Conservation (phyloP, 2,797 vertebrate species). For the Anguilla megastoma region DNA sequence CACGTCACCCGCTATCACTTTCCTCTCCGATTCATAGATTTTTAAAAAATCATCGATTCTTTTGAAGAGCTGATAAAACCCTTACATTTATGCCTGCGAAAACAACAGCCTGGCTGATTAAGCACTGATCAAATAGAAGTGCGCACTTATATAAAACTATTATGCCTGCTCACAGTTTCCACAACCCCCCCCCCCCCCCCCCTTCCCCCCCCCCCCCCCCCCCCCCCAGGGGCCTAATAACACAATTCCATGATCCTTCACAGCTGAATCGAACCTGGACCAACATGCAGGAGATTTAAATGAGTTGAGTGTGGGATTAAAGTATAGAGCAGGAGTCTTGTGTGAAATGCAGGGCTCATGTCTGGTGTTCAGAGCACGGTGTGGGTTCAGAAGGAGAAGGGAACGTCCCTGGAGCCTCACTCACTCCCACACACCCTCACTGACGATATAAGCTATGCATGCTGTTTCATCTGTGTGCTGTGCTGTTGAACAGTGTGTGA, state of each 20-base stretch:
- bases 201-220: not conserved
- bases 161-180: not conserved
- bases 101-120: not conserved
- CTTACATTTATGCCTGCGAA: not conserved
- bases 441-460: no score
- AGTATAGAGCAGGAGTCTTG: not conserved
- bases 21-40: not conserved
- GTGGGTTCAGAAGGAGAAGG: not conserved
- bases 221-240: not conserved
- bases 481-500: no score
- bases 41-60: slow-evolving; percentile 2
- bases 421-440: no score
- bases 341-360: not conserved
- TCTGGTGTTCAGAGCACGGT: not conserved
- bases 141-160: not conserved
- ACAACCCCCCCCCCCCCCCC: not conserved
- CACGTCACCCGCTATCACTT: not conserved
- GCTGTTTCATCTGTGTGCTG: no score
- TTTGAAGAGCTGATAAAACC: slow-evolving; percentile 5
- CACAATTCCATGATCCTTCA: not conserved
- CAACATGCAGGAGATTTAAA: not conserved
- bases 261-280: not conserved
- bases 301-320: not conserved
- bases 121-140: slow-evolving; percentile 4
- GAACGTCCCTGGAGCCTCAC: no score